Percentiles rank a stretch among this genome's conserved stretches.
Evolutionary conservation across 2,113 vertebrate species (phyloP).

Genomic region (Gasterosteus nipponicus): DNA sequence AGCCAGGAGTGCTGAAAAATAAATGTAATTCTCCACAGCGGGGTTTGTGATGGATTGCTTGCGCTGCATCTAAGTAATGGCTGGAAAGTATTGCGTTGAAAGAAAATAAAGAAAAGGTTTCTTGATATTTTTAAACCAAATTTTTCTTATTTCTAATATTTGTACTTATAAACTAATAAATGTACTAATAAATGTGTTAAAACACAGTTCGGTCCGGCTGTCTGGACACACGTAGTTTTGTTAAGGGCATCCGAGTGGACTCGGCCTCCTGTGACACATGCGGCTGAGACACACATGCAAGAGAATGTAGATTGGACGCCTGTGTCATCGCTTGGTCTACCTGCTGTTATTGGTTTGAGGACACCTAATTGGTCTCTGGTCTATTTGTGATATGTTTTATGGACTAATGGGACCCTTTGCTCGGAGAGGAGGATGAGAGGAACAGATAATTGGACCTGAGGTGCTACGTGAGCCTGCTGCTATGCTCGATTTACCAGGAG

Average conservation of each 20-base stretch:
- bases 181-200: background rate
- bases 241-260: constrained; percentile 21
- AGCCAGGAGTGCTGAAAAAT: constrained; percentile 30
- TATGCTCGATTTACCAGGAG: constrained; percentile 53
- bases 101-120: constrained; percentile 8
- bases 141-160: background rate
- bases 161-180: background rate
- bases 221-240: background rate
- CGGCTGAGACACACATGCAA: constrained; percentile 20
- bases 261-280: constrained; percentile 43
- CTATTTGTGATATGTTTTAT: constrained; percentile 71
- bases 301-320: constrained; percentile 47
- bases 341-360: constrained; percentile 71
- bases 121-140: background rate
- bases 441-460: constrained; percentile 73
- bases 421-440: constrained; percentile 50
- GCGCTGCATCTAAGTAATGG: constrained; percentile 12
- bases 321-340: constrained; percentile 59
- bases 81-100: constrained; percentile 10
- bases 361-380: constrained; percentile 76
- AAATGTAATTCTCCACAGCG: constrained; percentile 13
- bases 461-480: constrained; percentile 36
- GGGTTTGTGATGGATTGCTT: constrained; percentile 25
- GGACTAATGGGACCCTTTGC: constrained; percentile 63
- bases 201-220: constrained; percentile 1